Percentiles rank a stretch among this genome's conserved stretches.
phyloP scores from a whole-genome alignment of 2,113 vertebrate species.

The Anarrhichthys ocellatus region DNA sequence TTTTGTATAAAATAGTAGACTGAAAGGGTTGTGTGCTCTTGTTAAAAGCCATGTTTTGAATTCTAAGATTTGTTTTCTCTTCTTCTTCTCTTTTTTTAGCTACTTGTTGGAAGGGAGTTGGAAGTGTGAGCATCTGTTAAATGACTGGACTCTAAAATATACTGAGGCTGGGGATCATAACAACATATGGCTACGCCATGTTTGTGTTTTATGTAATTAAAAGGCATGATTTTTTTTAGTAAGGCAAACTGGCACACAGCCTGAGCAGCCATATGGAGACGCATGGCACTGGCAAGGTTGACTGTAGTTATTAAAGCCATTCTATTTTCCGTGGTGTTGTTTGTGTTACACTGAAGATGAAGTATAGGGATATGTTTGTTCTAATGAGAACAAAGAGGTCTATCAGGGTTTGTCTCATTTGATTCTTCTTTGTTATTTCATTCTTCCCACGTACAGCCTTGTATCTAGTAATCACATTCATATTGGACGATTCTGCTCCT shows the following conservation, averaged over 20 bases:
- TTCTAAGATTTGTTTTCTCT: neutral
- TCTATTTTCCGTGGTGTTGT: conserved; percentile 1
- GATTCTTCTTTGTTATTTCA: neutral
- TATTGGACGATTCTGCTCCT: too few relatives aligned
- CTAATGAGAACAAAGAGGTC: neutral
- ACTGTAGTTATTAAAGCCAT: conserved; percentile 11
- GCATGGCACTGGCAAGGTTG: conserved; percentile 15
- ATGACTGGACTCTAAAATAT: conserved; percentile 52
- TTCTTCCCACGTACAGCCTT: neutral
- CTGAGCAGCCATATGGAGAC: conserved; percentile 57
- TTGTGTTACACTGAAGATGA: conserved; percentile 2
- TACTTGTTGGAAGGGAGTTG: conserved; percentile 46
- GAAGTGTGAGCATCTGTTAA: conserved; percentile 52
- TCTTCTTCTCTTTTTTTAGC: neutral
- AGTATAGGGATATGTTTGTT: neutral
- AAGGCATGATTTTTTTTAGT: conserved; percentile 29
- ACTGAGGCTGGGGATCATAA: conserved; percentile 41
- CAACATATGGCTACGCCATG: conserved; percentile 58
- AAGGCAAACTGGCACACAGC: conserved; percentile 35
- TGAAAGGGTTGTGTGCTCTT: neutral
- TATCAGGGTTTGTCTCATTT: neutral
- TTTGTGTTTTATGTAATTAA: conserved; percentile 69
- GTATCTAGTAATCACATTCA: neutral
- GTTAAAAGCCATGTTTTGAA: conserved; percentile 3
- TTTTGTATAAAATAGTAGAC: neutral